Base-by-base conservation (phyloP, 92 coral and sea anemone species). In the Muricea muricata region DNA sequence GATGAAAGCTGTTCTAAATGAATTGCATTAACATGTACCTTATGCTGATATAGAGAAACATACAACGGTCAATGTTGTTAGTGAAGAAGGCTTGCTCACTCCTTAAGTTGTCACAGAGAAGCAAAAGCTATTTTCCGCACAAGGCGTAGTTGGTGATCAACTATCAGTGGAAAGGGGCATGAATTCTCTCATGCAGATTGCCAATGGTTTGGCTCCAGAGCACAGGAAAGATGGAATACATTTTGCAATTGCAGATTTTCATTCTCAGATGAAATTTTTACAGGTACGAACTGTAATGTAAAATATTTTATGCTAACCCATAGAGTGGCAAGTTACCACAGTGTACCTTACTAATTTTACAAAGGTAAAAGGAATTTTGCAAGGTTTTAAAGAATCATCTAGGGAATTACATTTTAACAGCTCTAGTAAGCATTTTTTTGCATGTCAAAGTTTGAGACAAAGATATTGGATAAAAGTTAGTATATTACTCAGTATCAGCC, bases 211-310 rank as follows among this genome's bases (percentile, higher is more conserved):
- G 23, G 32, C 81, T 23, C 66, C 81, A 47, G 41, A 48, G 5
- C 66, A 75, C 41, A 48, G 81, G 32, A 75, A 75, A 48, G 81
- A 75, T 1, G 81, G 81, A 0, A 23, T 75, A 6, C 66, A 75
- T 37, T 50, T 75, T 26, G 81, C 50, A 30, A 24, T 75, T 40
- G 81, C 81, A 11, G 81, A 75, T 31, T 69, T 69, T 69, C 75
- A 31, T 69, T 69, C 75, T 2, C 75, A 69, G 14, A 69, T 69
- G 75, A 75, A 75, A 52, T 75, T 75, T 48, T 56, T 75, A 52
- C 81, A 48, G 81, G 81, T 75, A 72, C 18, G 39, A 21, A 69
- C n/a, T n/a, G n/a, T n/a, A n/a, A n/a, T n/a, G n/a, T n/a, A n/a
- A n/a, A n/a, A n/a, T n/a, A n/a, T n/a, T n/a, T n/a, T n/a, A n/a